phyloP scores from a whole-genome alignment of 2,888 invertebrate genomes.

The Cepaea hortensis region DNA sequence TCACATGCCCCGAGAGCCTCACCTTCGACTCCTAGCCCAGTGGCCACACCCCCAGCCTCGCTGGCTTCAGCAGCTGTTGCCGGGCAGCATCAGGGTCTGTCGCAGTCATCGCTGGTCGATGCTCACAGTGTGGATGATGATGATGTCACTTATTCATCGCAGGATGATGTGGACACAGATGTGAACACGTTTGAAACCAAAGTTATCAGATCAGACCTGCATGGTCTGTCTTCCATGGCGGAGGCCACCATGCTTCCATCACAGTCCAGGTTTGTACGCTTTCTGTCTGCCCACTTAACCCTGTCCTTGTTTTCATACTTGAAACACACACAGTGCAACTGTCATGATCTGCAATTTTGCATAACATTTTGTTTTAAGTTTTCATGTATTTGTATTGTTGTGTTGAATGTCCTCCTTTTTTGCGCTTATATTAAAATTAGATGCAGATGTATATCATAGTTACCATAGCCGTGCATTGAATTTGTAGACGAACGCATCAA shows the following conservation, averaged over 20 bases:
- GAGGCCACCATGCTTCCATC: conserved; percentile 17
- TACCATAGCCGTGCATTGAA: no score
- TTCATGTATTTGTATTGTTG: no score
- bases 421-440: no score
- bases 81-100: not conserved
- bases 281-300: not conserved
- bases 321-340: not conserved
- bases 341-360: no score
- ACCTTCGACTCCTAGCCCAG: conserved; percentile 39
- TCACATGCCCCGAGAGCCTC: conserved; percentile 14
- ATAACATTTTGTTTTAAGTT: no score
- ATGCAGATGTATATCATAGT: no score
- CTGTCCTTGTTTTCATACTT: not conserved
- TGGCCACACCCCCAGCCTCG: conserved; percentile 32
- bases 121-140: conserved; percentile 24
- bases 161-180: conserved; percentile 44
- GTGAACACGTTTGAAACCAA: not conserved
- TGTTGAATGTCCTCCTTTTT: no score
- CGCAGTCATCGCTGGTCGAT: not conserved
- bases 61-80: not conserved
- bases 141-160: conserved; percentile 42
- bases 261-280: conserved; percentile 7
- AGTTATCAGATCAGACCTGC: conserved; percentile 19
- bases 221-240: not conserved
- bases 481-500: no score